A percentile compares a stretch with the other conserved stretches of the same genome.
phyloP scores from a whole-genome alignment of 2,888 invertebrate species.

The Temnothorax ravouxi region DNA sequence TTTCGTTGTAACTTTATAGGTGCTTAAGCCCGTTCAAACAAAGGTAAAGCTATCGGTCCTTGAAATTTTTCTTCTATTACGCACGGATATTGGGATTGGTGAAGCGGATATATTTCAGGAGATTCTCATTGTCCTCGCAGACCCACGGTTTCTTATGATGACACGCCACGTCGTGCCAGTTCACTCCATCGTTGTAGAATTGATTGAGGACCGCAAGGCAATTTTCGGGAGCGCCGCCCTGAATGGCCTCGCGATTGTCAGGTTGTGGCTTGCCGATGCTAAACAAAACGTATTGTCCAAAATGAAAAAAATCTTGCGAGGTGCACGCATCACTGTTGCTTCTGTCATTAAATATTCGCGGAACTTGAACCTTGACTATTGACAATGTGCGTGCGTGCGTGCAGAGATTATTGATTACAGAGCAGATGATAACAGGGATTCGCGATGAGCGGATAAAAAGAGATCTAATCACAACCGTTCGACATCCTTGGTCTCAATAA shows the following conservation, averaged over 20 bases:
- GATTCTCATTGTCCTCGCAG: slow-evolving; percentile 95
- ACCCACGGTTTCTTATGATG: slow-evolving; percentile 96
- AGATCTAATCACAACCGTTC: slow-evolving; percentile 16
- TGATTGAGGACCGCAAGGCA: slow-evolving; percentile 95
- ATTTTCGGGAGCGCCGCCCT: slow-evolving; percentile 94
- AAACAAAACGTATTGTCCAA: slow-evolving; percentile 51
- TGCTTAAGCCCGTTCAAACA: slow-evolving; percentile 1
- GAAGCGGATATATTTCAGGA: slow-evolving; percentile 94
- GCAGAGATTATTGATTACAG: slow-evolving; percentile 46
- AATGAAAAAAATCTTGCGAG: background rate
- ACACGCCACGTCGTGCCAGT: slow-evolving; percentile 97
- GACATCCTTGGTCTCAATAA: slow-evolving; percentile 54
- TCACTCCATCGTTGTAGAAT: slow-evolving; percentile 96
- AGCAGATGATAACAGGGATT: slow-evolving; percentile 6
- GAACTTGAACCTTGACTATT: slow-evolving; percentile 21
- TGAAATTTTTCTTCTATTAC: slow-evolving; percentile 84
- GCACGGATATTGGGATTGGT: slow-evolving; percentile 93
- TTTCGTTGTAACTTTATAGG: slow-evolving; percentile 25
- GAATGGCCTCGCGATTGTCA: slow-evolving; percentile 94
- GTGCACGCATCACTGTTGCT: background rate
- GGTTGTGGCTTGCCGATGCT: slow-evolving; percentile 94
- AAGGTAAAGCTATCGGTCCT: slow-evolving; percentile 1
- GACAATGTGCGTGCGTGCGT: background rate
- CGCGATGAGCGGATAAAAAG: background rate
- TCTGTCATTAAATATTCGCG: background rate